These are phyloP conservation scores for Pelvicachromis taeniatus DNA, from an alignment of 2,113 vertebrate species.

Conservation along the genomic window DNA sequence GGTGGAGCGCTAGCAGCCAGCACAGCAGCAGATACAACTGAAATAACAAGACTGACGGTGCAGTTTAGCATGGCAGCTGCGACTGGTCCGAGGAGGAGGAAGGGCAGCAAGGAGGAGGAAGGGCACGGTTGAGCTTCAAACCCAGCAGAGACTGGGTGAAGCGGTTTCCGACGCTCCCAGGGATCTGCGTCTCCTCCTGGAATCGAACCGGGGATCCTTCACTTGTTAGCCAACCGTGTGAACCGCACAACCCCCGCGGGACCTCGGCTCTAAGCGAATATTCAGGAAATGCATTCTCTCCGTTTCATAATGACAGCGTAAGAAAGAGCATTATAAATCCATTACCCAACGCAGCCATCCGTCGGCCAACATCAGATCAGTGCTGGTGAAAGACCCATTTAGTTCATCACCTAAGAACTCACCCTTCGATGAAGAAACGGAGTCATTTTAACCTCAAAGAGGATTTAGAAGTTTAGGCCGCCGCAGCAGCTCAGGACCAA, in stretches of 20 bases:
- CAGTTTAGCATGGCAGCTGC: background rate
- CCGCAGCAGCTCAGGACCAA: background rate
- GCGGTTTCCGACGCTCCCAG: background rate
- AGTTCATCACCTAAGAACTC: background rate
- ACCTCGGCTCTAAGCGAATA: background rate
- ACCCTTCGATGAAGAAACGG: background rate
- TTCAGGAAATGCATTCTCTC: background rate
- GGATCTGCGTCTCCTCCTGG: background rate
- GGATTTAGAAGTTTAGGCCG: background rate
- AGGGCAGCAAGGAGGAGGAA: too few relatives aligned
- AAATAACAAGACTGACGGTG: background rate
- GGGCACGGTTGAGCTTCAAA: background rate
- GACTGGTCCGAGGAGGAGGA: background rate
- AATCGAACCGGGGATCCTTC: too few relatives aligned
- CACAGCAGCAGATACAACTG: background rate
- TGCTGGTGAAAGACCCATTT: background rate
- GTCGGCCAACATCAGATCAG: background rate
- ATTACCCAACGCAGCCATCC: background rate
- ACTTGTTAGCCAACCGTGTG: background rate
- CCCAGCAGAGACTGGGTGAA: background rate
- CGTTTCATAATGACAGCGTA: background rate
- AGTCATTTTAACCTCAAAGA: background rate
- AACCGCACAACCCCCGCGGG: background rate
- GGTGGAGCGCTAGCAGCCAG: background rate
- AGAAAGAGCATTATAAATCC: background rate